Evolutionary conservation across 2,888 invertebrate species (phyloP).

Genomic region (Chrysina gloriosa): DNA sequence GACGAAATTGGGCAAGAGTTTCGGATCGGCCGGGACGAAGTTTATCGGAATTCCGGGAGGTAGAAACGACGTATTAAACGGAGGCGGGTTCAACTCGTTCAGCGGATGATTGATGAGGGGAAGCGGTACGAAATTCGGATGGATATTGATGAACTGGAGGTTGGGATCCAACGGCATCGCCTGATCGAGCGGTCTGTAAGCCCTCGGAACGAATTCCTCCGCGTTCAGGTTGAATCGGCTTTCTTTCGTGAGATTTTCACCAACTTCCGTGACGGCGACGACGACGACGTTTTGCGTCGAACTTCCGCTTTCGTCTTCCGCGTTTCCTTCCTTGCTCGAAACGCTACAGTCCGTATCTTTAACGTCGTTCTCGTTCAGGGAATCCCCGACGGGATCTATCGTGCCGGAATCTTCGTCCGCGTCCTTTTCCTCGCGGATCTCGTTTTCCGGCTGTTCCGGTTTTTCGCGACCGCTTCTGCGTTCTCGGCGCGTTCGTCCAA

Average conservation of each 20-base stretch:
- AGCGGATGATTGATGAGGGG: slow-evolving; percentile 56
- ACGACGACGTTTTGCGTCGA: background rate
- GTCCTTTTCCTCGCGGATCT: slow-evolving; percentile 15
- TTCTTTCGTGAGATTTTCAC: slow-evolving; percentile 7
- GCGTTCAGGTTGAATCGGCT: slow-evolving; percentile 57
- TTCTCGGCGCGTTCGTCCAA: too few relatives aligned
- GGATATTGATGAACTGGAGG: slow-evolving; percentile 56
- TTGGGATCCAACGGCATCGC: slow-evolving; percentile 51
- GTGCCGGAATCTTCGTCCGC: slow-evolving; percentile 6
- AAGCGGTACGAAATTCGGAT: slow-evolving; percentile 59
- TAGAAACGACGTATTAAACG: slow-evolving; percentile 44
- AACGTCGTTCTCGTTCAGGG: too few relatives aligned
- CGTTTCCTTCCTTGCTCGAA: background rate
- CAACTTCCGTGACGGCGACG: background rate
- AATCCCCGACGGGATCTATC: too few relatives aligned
- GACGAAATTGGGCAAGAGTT: slow-evolving; percentile 52
- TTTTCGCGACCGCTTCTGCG: background rate
- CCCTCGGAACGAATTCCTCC: slow-evolving; percentile 64
- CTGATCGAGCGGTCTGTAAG: slow-evolving; percentile 54
- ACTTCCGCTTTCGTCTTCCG: background rate
- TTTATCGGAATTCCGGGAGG: slow-evolving; percentile 59
- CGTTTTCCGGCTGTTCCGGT: background rate
- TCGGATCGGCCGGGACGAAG: slow-evolving; percentile 57
- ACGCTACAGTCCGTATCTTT: too few relatives aligned
- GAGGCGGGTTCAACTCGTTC: slow-evolving; percentile 48